Conservation (phyloP, 1,140 invertebrate genomes). For the Druon quercuslanigerum region DNA sequence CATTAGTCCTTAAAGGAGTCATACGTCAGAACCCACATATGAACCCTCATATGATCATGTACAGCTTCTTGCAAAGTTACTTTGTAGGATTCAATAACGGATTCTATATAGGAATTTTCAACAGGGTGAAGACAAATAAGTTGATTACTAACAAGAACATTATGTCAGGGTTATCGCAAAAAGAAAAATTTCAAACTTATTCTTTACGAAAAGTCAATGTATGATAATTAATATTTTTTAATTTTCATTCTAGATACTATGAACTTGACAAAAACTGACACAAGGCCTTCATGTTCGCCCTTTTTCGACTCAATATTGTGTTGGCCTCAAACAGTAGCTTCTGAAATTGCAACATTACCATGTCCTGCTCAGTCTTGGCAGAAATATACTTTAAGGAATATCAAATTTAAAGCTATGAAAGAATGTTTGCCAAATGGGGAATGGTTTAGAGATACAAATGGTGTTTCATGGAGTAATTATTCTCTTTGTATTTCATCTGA, state of each 20-base stretch:
- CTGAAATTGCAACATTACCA: conserved; percentile 49
- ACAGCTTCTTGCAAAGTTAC: no score
- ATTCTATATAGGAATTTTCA: no score
- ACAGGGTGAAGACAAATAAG: no score
- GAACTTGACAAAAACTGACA: background rate
- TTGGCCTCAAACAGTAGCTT: conserved; percentile 62
- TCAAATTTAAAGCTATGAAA: conserved; percentile 56
- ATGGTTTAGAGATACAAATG: conserved; percentile 59
- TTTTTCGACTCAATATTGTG: conserved; percentile 70
- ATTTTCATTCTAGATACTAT: background rate
- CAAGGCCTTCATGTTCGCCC: conserved; percentile 53
- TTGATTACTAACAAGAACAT: no score
- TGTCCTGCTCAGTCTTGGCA: conserved; percentile 53
- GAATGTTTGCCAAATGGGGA: conserved; percentile 58
- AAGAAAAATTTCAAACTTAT: no score
- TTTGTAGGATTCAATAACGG: no score
- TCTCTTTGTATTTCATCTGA: conserved; percentile 55
- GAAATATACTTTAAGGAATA: background rate
- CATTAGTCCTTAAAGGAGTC: no score
- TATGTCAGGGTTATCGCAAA: no score
- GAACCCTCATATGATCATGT: no score
- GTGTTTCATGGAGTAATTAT: conserved; percentile 66
- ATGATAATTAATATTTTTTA: background rate
- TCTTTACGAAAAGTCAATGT: no score
- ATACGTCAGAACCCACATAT: no score